Conservation (phyloP, 1,140 invertebrate species). For the Apis florea region DNA sequence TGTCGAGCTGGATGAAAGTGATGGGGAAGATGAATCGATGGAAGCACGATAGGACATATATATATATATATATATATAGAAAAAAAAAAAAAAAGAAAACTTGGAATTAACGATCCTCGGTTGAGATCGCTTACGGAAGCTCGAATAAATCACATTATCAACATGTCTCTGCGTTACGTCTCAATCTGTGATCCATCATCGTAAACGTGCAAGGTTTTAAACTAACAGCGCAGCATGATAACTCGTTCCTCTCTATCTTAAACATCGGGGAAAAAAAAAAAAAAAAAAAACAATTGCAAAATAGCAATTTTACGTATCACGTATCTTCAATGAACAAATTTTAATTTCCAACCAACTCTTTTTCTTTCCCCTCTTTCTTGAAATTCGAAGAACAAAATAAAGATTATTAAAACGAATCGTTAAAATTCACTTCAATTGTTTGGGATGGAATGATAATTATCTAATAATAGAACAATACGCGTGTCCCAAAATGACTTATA, state of each 20-base stretch:
- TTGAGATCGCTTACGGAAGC: constrained; percentile 12
- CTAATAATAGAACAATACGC: no score
- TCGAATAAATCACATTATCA: constrained; percentile 14
- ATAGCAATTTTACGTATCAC: no score
- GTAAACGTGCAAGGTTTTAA: background rate
- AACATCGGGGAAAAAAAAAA: no score
- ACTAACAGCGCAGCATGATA: background rate
- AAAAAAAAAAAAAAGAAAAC: background rate
- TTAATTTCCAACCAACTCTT: no score
- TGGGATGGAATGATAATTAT: no score
- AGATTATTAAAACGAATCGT: no score
- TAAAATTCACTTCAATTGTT: no score
- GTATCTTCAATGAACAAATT: no score
- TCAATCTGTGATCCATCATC: constrained; percentile 23
- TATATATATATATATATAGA: background rate
- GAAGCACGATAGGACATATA: background rate
- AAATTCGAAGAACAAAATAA: no score
- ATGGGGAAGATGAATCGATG: constrained; percentile 39
- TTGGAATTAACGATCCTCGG: constrained; percentile 19
- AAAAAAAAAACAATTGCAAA: background rate
- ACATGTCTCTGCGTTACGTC: constrained; percentile 8
- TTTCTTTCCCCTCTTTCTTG: no score
- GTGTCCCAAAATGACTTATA: no score
- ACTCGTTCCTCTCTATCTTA: background rate
- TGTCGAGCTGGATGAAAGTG: constrained; percentile 39